Conservation (phyloP, 2,113 vertebrate species). For the Heteronetta atricapilla region DNA sequence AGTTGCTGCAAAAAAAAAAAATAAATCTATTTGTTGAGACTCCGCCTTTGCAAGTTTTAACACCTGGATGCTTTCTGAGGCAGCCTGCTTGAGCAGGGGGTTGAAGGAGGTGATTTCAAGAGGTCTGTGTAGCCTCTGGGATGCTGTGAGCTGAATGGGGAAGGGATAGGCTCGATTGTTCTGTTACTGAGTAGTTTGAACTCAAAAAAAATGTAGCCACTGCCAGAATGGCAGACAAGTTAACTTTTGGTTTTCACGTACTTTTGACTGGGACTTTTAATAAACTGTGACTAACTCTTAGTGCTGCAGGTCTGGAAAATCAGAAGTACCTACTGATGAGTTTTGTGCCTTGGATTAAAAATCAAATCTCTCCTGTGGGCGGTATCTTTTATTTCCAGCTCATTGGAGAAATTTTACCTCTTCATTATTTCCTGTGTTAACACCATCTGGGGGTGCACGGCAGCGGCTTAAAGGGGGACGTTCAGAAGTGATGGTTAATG, state of each 20-base stretch:
- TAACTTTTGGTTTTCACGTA: not conserved
- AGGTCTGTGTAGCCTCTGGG: not conserved
- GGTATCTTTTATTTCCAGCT: not conserved
- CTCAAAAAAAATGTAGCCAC: not conserved
- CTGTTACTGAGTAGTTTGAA: not conserved
- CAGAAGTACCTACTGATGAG: not conserved
- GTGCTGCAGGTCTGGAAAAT: not conserved
- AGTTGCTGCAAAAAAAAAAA: not conserved
- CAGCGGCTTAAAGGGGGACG: not conserved
- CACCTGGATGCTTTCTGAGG: rapidly evolving
- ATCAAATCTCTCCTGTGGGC: not conserved
- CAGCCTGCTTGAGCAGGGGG: too few relatives aligned
- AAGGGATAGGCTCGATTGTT: not conserved
- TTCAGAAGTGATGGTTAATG: rapidly evolving
- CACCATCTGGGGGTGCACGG: not conserved
- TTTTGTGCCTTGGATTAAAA: not conserved
- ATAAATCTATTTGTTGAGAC: not conserved
- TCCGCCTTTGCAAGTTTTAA: not conserved
- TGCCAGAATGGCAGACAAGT: not conserved
- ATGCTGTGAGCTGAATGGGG: not conserved
- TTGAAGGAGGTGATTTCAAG: not conserved
- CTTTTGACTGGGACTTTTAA: not conserved
- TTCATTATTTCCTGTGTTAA: not conserved
- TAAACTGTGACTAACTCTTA: not conserved
- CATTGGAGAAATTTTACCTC: not conserved